Base-by-base conservation (phyloP, 2,113 vertebrate species). In the Otocyon megalotis region DNA sequence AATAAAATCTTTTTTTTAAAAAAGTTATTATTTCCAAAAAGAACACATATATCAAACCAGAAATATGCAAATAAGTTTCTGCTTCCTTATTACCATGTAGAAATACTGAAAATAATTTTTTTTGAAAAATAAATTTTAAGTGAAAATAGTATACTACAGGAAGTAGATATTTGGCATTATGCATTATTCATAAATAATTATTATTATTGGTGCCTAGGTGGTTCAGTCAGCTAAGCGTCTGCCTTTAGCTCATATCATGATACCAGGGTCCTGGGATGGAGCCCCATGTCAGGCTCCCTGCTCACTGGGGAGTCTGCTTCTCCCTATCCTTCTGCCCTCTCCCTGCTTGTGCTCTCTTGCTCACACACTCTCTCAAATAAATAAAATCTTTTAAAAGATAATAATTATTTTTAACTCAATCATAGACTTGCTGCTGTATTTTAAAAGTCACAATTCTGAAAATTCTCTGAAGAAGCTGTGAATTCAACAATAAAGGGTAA, bases 381-480 rank as follows among this genome's bases (percentile, higher is more conserved):
- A 69, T n/a, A n/a, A 67, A 67, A 16, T 69, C 32, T 69, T n/a
- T 69, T 32, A 69, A 69, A n/a, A 48, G 48, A 15, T 76, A 4
- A 76, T 28, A 48, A 76, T 48, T 71, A 35, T 65, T 88, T 95
- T 90, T 81, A 88, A 96, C n/a, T 86, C n/a, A 92, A 63, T 65
- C 95, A 76, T 37, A 88, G 19, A 76, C 43, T 74, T 77, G 20
- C 63, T 65, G 24, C 30, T 62, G 54, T 86, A 20, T 65, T 92
- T 96, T 77, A 50, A 88, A 90, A 96, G 58, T 85, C 63, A 86
- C 20, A 81, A 79, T 65, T 96, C 62, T 94, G n/a, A 93, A 77
- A 20, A n/a, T 32, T 82, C 87, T 74, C 53, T 62, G 28, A 85
- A 94, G 53, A 96, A 96, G 30, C 26, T 93, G 50, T 58, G 19